phyloP scores from a whole-genome alignment of 1,140 invertebrate species.

The Macrotrachela quadricornifera region DNA sequence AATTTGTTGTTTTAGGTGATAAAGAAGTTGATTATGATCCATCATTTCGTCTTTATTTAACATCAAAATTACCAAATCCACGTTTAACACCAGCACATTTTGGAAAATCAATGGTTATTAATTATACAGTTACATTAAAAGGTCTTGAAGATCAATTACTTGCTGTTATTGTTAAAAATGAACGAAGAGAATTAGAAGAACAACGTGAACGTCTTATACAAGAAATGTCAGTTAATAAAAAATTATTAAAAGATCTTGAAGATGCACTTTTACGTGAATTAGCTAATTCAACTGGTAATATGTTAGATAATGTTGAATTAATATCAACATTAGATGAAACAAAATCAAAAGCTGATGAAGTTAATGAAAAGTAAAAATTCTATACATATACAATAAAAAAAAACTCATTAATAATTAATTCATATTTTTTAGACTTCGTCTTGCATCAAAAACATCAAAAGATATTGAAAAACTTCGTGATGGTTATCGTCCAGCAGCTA shows the following conservation, averaged over 20 bases:
- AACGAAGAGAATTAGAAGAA: slow-evolving; percentile 36
- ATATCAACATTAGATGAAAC: slow-evolving; percentile 64
- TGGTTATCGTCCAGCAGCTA: slow-evolving; percentile 55
- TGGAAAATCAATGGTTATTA: slow-evolving; percentile 62
- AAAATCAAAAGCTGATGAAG: slow-evolving; percentile 53
- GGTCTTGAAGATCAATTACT: slow-evolving; percentile 68
- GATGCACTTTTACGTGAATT: slow-evolving; percentile 56
- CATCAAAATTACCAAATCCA: slow-evolving; percentile 65
- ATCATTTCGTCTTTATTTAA: slow-evolving; percentile 61
- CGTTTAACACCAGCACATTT: slow-evolving; percentile 58
- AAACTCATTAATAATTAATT: no score
- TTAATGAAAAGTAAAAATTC: slow-evolving; percentile 11
- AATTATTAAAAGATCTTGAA: slow-evolving; percentile 52
- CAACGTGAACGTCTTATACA: slow-evolving; percentile 46
- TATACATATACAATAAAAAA: no score
- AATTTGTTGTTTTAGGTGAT: slow-evolving; percentile 37
- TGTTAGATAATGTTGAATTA: slow-evolving; percentile 66
- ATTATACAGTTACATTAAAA: slow-evolving; percentile 61
- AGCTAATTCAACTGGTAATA: slow-evolving; percentile 59
- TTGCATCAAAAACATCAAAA: slow-evolving; percentile 45
- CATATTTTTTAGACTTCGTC: slow-evolving; percentile 3
- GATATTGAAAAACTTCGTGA: slow-evolving; percentile 60
- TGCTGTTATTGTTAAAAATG: slow-evolving; percentile 57
- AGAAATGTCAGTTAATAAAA: slow-evolving; percentile 65
- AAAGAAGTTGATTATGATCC: slow-evolving; percentile 44